Evolutionary conservation across 2,113 vertebrate species (phyloP).

Genomic region (Periophthalmus modestus): DNA sequence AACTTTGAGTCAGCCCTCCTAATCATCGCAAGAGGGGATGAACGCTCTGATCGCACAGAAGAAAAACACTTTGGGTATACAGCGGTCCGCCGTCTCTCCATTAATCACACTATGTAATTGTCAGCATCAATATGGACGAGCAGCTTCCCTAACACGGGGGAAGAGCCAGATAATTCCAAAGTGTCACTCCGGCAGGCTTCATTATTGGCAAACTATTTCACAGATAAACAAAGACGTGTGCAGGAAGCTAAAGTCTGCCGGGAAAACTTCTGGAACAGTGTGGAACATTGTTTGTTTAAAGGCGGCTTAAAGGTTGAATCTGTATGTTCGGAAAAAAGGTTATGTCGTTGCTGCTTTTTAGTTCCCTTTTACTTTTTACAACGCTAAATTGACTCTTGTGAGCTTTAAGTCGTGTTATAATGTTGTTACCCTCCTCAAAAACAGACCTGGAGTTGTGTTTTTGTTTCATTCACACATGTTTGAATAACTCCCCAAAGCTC

Average conservation of each 20-base stretch:
- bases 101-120: constrained; percentile 28
- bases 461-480: too few relatives aligned
- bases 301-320: too few relatives aligned
- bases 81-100: constrained; percentile 11
- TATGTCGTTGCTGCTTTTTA: too few relatives aligned
- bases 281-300: background rate
- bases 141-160: constrained; percentile 16
- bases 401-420: too few relatives aligned
- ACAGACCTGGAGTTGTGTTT: too few relatives aligned
- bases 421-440: too few relatives aligned
- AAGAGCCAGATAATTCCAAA: constrained; percentile 11
- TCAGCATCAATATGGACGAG: constrained; percentile 22
- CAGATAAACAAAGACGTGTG: constrained; percentile 3
- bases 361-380: too few relatives aligned
- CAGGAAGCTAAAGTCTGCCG: background rate
- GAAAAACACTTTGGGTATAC: constrained; percentile 3
- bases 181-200: constrained; percentile 9
- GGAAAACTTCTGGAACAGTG: background rate
- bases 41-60: constrained; percentile 1
- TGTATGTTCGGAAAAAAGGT: too few relatives aligned
- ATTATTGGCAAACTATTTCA: constrained; percentile 14
- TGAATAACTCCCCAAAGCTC: too few relatives aligned
- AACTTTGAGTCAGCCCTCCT: background rate
- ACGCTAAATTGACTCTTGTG: too few relatives aligned
- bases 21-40: constrained; percentile 6